Base-by-base conservation (phyloP, 2,888 invertebrate genomes). In the Rugalucina vietnamica region DNA sequence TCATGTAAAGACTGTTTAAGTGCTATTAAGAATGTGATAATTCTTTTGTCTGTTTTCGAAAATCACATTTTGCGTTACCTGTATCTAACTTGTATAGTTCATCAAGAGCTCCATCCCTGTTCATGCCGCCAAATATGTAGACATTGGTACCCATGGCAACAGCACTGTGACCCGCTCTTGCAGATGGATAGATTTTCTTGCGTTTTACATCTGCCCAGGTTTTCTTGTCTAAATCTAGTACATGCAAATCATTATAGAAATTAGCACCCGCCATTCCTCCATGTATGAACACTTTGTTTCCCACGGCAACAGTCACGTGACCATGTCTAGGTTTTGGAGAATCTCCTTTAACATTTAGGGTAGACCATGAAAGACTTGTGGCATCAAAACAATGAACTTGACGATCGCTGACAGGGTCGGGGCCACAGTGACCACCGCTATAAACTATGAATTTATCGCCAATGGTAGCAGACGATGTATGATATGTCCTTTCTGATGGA, bases 121-220 rank as follows among this genome's bases (percentile, higher is more conserved):
- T 93, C 93, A 95, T 93, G 21, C 95, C 95, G 57, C 95, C 95
- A 91, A 94, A 95, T 50, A 95, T 90, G 81, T 90, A 94, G 60
- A 95, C 79, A 71, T 89, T 87, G 0, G 84, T 89, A 32, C 90
- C 93, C 37, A 88, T 81, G 14, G 91, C 87, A 27, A 93, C 89
- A 1, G 91, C 94, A 54, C 92, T 91, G 84, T 95, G 95, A 18
- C 94, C 94, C 4, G 95, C 94, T 57, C 95, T 85, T 1, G 94
- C 91, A 57, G 91, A 89, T 2, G 95, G 95, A 65, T 77, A 88
- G 0, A 82, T 86, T 73, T 91, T 91, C 82, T 93, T 93, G 77
- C 90, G 89, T 77, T 92, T 93, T n/a, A 92, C 88, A 80, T 88
- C 90, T 18, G 87, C 88, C 94, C 94, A 94, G 5, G 90, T 87